Evolutionary conservation across 2,113 vertebrate genomes (phyloP), one percentile per base, ranked within the genome.

Genomic region (Cnemophilus loriae): DNA sequence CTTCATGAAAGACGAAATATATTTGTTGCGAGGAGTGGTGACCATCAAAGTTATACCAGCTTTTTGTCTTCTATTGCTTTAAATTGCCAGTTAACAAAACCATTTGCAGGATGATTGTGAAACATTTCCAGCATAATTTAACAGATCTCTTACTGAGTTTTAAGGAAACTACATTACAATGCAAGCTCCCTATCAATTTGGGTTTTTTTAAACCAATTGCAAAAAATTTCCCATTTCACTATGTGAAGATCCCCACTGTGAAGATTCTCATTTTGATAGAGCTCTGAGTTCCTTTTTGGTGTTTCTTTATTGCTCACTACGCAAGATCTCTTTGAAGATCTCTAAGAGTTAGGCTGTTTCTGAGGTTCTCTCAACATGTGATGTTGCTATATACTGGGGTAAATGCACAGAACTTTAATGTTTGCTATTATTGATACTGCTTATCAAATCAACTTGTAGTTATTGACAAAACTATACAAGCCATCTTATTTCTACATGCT

Each of bases 211-310:
- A 13, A 60, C 2, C 1, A 0, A 4, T 41, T 44, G 3, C 6
- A 61, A 75, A 84, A 27, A 35, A 16, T 1, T 6, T 47, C 8
- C 19, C 4, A 22, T 81, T 67, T 80, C 21, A 61, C 3, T 67
- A 15, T 1, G 0, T 49, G 33, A n/a, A 68, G 24, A 17, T 18
- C 9, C 10, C 21, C 6, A 16, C 13, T 50, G 18, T 37, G 27
- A 33, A 18, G 10, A 64, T 63, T 15, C 2, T 56, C 2, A 24
- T 39, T n/a, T 6, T 68, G 26, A 69, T 8, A 7, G 20, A 63
- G 16, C 2, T 63, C 27, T 63, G 24, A 56, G 46, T 15, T 50
- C 9, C 10, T 73, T 59, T 55, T 7, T 37, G 17, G 3, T 22
- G 12, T 2, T 7, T 42, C 56, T 69, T 47, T 53, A 52, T 41